These are phyloP conservation scores for Oxyura jamaicensis DNA, from an alignment of 2,113 vertebrate species.

Conservation along the genomic window DNA sequence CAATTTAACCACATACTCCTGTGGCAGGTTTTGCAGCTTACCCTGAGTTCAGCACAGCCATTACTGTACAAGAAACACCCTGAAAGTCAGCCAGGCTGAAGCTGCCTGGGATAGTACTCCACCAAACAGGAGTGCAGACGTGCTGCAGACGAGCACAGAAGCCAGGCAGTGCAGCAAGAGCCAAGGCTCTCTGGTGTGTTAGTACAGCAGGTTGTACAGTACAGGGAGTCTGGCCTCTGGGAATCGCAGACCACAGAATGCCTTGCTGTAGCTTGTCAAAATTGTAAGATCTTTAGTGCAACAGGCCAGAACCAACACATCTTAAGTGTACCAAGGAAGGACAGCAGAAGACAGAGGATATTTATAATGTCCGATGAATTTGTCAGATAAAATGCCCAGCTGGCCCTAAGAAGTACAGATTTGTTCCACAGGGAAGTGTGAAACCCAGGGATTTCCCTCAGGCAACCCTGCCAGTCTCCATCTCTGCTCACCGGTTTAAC, in stretches of 20 bases:
- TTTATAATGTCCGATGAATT: background rate
- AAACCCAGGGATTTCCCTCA: background rate
- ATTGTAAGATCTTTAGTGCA: background rate
- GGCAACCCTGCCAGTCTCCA: background rate
- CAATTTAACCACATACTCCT: rapidly evolving
- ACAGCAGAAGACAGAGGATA: background rate
- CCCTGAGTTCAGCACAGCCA: background rate
- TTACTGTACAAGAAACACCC: background rate
- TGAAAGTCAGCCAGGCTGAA: background rate
- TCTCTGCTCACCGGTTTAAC: background rate
- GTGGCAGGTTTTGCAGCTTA: background rate
- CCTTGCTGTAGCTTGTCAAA: background rate
- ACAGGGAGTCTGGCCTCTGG: background rate
- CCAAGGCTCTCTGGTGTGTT: background rate
- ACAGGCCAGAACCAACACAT: background rate
- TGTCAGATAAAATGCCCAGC: background rate
- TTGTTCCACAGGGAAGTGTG: background rate
- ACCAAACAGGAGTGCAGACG: background rate
- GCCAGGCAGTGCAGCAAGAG: background rate
- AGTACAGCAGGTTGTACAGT: background rate
- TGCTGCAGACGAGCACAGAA: background rate
- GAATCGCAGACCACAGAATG: background rate
- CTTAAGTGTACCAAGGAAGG: background rate
- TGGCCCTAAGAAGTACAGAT: background rate
- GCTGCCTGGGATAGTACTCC: rapidly evolving